Conservation (phyloP, 2,113 vertebrate genomes). For the Paedocypris sp. region DNA sequence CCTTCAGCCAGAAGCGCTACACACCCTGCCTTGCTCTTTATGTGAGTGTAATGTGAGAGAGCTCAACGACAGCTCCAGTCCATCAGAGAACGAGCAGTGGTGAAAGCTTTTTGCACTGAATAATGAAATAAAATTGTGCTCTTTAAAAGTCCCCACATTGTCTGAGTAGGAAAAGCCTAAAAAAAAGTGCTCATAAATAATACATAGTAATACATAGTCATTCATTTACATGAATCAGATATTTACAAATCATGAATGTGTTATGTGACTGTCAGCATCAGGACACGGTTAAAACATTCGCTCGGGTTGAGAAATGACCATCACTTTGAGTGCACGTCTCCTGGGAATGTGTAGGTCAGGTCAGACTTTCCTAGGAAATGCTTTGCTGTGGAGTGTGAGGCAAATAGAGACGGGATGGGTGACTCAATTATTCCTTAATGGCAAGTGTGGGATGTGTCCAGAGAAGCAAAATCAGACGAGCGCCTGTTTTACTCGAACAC, state of each 20-base stretch:
- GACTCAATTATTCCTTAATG: conserved; percentile 33
- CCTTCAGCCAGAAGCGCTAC: conserved; percentile 5
- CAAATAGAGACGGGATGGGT: conserved; percentile 4
- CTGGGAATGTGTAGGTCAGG: neutral
- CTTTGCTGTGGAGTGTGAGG: conserved; percentile 13
- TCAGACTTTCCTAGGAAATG: conserved; percentile 7
- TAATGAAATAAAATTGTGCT: neutral
- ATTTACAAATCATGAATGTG: neutral
- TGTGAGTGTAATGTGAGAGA: conserved; percentile 17
- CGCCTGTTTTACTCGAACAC: conserved; percentile 21
- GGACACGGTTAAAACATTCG: neutral
- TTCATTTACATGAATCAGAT: neutral
- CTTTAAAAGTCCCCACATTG: neutral
- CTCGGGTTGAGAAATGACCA: neutral
- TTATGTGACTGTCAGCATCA: neutral
- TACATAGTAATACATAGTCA: neutral
- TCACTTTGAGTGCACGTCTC: neutral
- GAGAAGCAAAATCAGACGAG: conserved; percentile 29
- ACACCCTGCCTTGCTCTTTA: conserved; percentile 11
- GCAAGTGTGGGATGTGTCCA: conserved; percentile 31
- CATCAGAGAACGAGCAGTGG: conserved; percentile 3
- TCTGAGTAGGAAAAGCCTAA: neutral
- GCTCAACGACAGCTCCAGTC: neutral
- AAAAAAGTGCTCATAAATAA: neutral
- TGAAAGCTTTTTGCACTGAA: neutral